These are phyloP conservation scores for Drosophila pandora DNA, from an alignment of 1,140 invertebrate genomes.

Conservation along the genomic window DNA sequence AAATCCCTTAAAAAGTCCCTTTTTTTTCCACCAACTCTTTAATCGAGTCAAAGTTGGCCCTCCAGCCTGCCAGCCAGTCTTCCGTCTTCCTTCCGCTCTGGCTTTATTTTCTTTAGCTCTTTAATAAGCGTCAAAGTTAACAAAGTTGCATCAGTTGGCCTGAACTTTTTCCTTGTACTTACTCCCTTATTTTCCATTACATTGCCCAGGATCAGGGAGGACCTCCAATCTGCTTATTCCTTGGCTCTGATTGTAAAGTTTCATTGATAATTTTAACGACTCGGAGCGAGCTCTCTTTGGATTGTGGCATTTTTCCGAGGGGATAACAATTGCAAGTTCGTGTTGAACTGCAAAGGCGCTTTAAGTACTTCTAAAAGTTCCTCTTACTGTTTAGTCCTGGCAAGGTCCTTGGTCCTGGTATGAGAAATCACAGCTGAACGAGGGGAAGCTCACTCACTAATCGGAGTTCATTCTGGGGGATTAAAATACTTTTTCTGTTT, in stretches of 20 bases:
- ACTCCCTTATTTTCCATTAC: slow-evolving; percentile 22
- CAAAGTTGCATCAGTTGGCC: slow-evolving; percentile 63
- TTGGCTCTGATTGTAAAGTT: slow-evolving; percentile 73
- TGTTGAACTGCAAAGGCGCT: slow-evolving; percentile 61
- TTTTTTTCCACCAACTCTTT: slow-evolving; percentile 1
- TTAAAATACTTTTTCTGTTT: slow-evolving; percentile 6
- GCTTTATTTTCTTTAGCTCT: slow-evolving; percentile 11
- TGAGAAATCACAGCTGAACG: slow-evolving; percentile 3
- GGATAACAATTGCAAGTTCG: slow-evolving; percentile 14
- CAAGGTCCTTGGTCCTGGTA: too few species aligned
- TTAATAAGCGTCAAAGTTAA: slow-evolving; percentile 67
- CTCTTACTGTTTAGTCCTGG: slow-evolving; percentile 17
- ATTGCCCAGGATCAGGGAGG: slow-evolving; percentile 2
- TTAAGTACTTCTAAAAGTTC: slow-evolving; percentile 65
- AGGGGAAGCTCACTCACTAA: not conserved
- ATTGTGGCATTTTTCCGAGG: not conserved
- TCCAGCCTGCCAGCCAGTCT: not conserved
- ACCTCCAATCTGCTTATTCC: not conserved
- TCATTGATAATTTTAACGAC: slow-evolving; percentile 81
- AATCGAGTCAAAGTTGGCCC: slow-evolving; percentile 24
- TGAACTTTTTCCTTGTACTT: slow-evolving; percentile 28
- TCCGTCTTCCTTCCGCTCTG: not conserved
- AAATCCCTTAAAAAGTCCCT: slow-evolving; percentile 1
- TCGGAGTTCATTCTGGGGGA: not conserved
- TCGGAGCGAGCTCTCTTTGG: slow-evolving; percentile 27